phyloP scores from a whole-genome alignment of 1,140 invertebrate genomes.

The Neodiprion fabricii region DNA sequence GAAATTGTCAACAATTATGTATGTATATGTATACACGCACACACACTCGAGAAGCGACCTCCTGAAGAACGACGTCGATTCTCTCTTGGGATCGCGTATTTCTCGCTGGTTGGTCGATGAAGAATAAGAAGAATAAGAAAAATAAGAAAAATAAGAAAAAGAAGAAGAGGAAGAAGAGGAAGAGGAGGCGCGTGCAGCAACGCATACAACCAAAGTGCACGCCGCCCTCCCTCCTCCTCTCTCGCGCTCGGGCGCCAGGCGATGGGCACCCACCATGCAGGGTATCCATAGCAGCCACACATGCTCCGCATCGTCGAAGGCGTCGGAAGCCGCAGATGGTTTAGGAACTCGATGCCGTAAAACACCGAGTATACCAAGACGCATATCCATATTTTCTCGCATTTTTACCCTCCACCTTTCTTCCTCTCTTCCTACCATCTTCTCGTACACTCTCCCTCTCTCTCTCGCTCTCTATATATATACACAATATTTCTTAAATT shows the following conservation, averaged over 20 bases:
- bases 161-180: slow-evolving; percentile 5
- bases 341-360: not conserved
- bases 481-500: too few relatives aligned
- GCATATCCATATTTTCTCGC: too few relatives aligned
- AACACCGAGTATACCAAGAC: too few relatives aligned
- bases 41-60: too few relatives aligned
- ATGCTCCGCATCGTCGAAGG: slow-evolving; percentile 6
- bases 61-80: too few relatives aligned
- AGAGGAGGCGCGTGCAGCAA: not conserved
- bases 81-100: too few relatives aligned
- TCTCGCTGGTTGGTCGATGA: not conserved
- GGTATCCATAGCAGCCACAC: not conserved
- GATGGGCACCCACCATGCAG: not conserved
- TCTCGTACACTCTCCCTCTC: not conserved
- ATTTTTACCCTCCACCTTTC: not conserved
- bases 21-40: too few relatives aligned
- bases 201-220: not conserved
- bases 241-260: not conserved
- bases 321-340: slow-evolving; percentile 14
- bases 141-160: not conserved
- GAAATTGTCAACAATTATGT: too few relatives aligned
- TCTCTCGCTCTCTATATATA: too few relatives aligned
- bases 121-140: not conserved
- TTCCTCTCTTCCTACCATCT: not conserved
- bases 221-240: not conserved